These are phyloP conservation scores for Rana temporaria DNA, from an alignment of 2,113 vertebrate genomes.

Conservation along the genomic window DNA sequence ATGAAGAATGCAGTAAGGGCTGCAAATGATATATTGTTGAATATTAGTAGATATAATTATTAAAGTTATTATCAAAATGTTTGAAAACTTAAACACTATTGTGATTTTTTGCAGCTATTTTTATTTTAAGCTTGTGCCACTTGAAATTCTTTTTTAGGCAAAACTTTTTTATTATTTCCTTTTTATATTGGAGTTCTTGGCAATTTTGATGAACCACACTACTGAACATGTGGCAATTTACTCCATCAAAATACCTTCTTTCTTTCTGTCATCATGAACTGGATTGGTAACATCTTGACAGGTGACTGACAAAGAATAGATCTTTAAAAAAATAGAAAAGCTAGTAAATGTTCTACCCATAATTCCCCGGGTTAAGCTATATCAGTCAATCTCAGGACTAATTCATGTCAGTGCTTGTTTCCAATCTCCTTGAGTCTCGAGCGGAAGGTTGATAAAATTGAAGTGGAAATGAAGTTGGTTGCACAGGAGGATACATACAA, in stretches of 20 bases:
- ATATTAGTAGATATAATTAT: background rate
- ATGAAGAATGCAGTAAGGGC: no score
- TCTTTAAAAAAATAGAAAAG: constrained; percentile 50
- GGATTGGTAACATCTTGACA: constrained; percentile 77
- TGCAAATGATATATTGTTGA: no score
- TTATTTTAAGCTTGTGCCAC: no score
- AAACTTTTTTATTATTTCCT: constrained; percentile 19
- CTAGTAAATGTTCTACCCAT: constrained; percentile 74
- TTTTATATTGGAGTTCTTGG: constrained; percentile 59
- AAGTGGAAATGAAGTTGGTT: constrained; percentile 98
- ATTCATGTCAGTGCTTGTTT: constrained; percentile 93
- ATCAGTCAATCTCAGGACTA: constrained; percentile 94
- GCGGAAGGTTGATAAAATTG: constrained; percentile 96
- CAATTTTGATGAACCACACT: constrained; percentile 67
- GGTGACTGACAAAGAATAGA: constrained; percentile 79
- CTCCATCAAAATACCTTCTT: constrained; percentile 78
- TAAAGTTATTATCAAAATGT: background rate
- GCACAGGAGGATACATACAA: constrained; percentile 84
- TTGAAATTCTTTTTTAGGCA: constrained; percentile 21
- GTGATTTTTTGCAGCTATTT: background rate
- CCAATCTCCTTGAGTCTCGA: constrained; percentile 91
- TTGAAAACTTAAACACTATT: background rate
- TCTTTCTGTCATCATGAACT: constrained; percentile 71
- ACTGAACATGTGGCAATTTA: constrained; percentile 81
- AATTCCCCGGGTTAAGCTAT: constrained; percentile 83